Percentiles rank a stretch among this genome's conserved stretches.
These are phyloP conservation scores for Lordiphosa fenestrarum DNA, from an alignment of 2,888 invertebrate genomes.

Conservation along the genomic window DNA sequence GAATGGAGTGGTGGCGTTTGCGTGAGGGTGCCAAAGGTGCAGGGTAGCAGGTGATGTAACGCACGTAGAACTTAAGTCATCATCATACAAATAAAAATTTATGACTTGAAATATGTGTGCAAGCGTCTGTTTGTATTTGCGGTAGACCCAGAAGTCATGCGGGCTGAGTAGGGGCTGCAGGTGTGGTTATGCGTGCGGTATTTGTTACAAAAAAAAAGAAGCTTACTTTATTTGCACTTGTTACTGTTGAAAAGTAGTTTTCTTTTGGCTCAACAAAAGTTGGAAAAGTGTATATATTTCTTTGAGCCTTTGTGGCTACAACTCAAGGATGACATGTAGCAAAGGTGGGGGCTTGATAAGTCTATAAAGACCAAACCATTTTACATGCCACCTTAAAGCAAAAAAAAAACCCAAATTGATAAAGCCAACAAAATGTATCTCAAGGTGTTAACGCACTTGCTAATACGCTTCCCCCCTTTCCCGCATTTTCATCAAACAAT, in stretches of 20 bases:
- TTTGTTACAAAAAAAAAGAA: conserved; percentile 22
- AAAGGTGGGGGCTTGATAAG: too few species aligned
- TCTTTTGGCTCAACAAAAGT: conserved; percentile 4
- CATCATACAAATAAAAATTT: conserved; percentile 71
- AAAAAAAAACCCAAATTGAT: too few species aligned
- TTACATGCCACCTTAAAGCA: too few species aligned
- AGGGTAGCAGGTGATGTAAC: conserved; percentile 48
- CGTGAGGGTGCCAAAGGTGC: conserved; percentile 20
- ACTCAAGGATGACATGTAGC: background rate
- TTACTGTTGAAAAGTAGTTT: conserved; percentile 18
- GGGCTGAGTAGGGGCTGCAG: conserved; percentile 2
- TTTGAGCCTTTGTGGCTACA: background rate
- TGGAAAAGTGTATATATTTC: background rate
- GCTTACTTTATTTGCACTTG: conserved; percentile 38
- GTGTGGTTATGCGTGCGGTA: conserved; percentile 10
- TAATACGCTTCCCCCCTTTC: too few species aligned
- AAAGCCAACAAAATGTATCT: too few species aligned
- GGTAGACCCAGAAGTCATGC: conserved; percentile 24
- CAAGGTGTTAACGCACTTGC: too few species aligned
- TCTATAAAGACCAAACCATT: too few species aligned
- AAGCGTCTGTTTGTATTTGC: conserved; percentile 19
- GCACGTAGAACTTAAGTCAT: conserved; percentile 73
- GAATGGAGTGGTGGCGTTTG: conserved; percentile 4
- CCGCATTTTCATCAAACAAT: too few species aligned
- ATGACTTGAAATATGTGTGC: conserved; percentile 49